Conservation (phyloP, 1,140 invertebrate genomes). For the Drosophila watanabei region DNA sequence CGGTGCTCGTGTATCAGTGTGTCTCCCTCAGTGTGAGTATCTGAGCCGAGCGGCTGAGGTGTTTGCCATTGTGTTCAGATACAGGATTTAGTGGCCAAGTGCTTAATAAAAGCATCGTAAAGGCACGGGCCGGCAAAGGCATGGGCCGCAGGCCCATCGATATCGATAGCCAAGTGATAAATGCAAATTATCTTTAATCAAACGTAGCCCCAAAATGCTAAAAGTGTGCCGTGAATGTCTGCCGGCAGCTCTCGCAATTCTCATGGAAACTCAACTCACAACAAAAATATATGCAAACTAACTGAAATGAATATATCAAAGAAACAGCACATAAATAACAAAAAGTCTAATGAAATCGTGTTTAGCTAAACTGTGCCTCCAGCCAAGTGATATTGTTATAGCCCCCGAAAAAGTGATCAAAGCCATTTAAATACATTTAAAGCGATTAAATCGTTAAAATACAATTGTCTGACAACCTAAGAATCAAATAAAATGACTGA, state of each 20-base stretch:
- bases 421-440: constrained; percentile 1
- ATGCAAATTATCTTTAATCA: constrained; percentile 46
- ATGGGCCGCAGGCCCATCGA: background rate
- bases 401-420: constrained; percentile 10
- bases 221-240: constrained; percentile 26
- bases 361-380: constrained; percentile 10
- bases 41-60: constrained; percentile 34
- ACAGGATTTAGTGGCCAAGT: constrained; percentile 52
- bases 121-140: constrained; percentile 9
- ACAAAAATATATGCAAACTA: background rate
- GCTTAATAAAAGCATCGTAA: constrained; percentile 47
- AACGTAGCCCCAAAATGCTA: constrained; percentile 15
- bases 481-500: background rate
- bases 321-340: constrained; percentile 17
- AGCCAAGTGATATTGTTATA: constrained; percentile 7
- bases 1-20: constrained; percentile 21
- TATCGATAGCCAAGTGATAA: constrained; percentile 35
- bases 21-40: constrained; percentile 35
- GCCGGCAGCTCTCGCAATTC: constrained; percentile 5
- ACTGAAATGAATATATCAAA: constrained; percentile 8
- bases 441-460: constrained; percentile 7
- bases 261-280: background rate
- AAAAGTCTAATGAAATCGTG: constrained; percentile 7
- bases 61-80: constrained; percentile 49
- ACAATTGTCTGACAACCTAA: constrained; percentile 1